Conservation (phyloP, 2,888 invertebrate genomes). For the Oxytorus armatus region DNA sequence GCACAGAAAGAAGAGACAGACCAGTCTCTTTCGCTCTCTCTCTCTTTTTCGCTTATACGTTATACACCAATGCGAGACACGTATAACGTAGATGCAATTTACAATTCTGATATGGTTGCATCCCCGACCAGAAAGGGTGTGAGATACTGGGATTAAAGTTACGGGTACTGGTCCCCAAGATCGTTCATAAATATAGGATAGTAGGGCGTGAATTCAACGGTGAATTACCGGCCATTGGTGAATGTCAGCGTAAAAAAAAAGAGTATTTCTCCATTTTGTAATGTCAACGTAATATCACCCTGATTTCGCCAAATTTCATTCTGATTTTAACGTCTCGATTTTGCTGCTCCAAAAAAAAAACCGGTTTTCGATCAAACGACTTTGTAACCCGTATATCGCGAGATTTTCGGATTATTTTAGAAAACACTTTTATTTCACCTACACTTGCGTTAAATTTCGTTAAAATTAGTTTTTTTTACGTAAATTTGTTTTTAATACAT, state of each 20-base stretch:
- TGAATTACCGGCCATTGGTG: background rate
- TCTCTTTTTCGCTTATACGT: background rate
- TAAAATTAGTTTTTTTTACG: too few species aligned
- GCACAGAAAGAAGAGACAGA: conserved; percentile 15
- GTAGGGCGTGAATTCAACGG: background rate
- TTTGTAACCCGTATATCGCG: background rate
- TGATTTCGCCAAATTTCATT: background rate
- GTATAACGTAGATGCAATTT: conserved; percentile 43
- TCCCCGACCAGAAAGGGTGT: conserved; percentile 6
- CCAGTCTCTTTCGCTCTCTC: too few species aligned
- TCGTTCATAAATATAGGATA: conserved; percentile 37
- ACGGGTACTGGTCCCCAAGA: conserved; percentile 30
- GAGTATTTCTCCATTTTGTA: conserved; percentile 1
- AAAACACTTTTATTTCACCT: background rate
- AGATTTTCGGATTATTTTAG: background rate
- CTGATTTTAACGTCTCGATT: background rate
- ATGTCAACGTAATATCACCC: conserved; percentile 12
- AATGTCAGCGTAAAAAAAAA: background rate
- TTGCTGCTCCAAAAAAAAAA: background rate
- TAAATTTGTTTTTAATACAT: too few species aligned
- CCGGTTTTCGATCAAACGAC: too few species aligned
- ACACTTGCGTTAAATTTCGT: too few species aligned
- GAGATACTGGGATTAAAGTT: conserved; percentile 8
- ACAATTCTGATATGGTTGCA: conserved; percentile 60
- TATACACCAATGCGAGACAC: background rate